A percentile compares a stretch with the other conserved stretches of the same genome.
Evolutionary conservation across 30 jellyfish, hydroid and myxozoan species (phyloP).

Genomic region (Nemopilema nomurai): DNA sequence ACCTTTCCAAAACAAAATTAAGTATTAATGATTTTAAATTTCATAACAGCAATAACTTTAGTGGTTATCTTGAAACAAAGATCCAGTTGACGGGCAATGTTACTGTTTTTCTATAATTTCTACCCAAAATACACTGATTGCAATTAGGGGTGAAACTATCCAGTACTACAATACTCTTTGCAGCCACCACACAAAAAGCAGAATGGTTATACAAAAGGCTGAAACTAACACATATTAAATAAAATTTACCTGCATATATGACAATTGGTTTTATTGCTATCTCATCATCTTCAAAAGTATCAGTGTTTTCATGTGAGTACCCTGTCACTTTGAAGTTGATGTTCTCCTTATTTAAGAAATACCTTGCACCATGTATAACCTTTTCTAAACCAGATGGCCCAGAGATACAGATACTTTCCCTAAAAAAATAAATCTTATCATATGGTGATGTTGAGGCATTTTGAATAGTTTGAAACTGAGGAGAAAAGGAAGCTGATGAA

Average conservation of each 20-base stretch:
- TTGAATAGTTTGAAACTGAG: neutral
- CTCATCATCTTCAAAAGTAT: constrained; percentile 70
- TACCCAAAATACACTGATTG: too few species aligned
- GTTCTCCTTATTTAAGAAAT: constrained; percentile 74
- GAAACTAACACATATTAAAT: too few species aligned
- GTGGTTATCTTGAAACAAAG: too few species aligned
- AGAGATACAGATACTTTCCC: constrained; percentile 45
- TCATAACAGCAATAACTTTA: too few species aligned
- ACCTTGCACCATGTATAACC: constrained; percentile 76
- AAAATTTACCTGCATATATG: constrained; percentile 34
- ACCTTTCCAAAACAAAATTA: too few species aligned
- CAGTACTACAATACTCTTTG: too few species aligned
- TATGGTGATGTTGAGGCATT: neutral
- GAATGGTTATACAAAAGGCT: too few species aligned
- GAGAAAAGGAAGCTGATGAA: neutral
- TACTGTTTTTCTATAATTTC: too few species aligned
- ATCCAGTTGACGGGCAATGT: too few species aligned
- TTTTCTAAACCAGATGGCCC: constrained; percentile 75
- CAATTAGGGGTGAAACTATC: too few species aligned
- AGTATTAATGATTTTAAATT: too few species aligned
- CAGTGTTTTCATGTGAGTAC: constrained; percentile 17
- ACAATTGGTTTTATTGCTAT: constrained; percentile 68
- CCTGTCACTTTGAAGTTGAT: constrained; percentile 64
- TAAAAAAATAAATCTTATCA: neutral
- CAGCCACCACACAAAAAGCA: too few species aligned